Evolutionary conservation across 2,113 vertebrate genomes (phyloP).

Genomic region (Colius striatus): DNA sequence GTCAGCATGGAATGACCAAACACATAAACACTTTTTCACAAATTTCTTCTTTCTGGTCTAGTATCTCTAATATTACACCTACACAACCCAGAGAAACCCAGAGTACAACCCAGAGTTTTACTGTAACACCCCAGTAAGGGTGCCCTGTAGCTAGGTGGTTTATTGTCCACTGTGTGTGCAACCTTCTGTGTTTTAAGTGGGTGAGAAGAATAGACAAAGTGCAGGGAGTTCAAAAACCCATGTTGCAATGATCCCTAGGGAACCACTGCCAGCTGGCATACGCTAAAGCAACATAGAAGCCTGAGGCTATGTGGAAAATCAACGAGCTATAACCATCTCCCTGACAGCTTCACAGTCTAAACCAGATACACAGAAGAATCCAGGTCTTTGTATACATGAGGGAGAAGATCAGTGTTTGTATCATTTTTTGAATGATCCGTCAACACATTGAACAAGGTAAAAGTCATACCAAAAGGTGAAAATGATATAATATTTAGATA

Average conservation of each 20-base stretch:
- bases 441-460: background rate
- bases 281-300: background rate
- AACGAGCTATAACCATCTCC: slow-evolving; percentile 27
- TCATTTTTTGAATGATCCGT: background rate
- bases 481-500: background rate
- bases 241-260: background rate
- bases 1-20: background rate
- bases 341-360: background rate
- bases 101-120: background rate
- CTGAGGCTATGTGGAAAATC: slow-evolving; percentile 25
- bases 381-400: background rate
- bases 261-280: slow-evolving; percentile 49
- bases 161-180: background rate
- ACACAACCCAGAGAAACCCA: background rate
- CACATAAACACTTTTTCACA: background rate
- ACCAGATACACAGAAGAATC: background rate
- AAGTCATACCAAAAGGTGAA: background rate
- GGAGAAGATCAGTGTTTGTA: background rate
- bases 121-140: background rate
- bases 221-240: background rate
- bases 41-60: background rate
- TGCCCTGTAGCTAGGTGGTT: background rate
- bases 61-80: background rate
- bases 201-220: background rate
- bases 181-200: background rate